Base-by-base conservation (phyloP, 2,888 invertebrate species). In the Rhorus exstirpatorius region DNA sequence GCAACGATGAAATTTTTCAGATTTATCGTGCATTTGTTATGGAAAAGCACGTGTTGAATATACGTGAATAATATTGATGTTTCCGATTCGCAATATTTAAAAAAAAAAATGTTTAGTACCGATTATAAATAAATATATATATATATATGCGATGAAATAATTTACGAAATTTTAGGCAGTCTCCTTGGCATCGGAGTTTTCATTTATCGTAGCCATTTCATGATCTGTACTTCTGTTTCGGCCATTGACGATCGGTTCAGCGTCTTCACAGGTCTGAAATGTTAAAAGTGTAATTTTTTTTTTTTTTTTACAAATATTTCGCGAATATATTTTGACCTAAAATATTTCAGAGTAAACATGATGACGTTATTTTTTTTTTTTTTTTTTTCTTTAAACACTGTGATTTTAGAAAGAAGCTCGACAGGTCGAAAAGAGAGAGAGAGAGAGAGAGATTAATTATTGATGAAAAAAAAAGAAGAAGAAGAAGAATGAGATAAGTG, bases 211-310 rank as follows among this genome's bases (percentile, higher is more conserved):
- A 17, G 90, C 85, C 92, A 92, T 90, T 74, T 92, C 92, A 55
- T 92, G 92, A 17, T 92, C 91, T 3, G 88, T 78, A 58, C 85
- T 84, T 83, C 90, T 91, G 77, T 86, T 90, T 41, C 89, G 89
- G 67, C 91, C 91, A 75, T 91, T 92, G 14, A 86, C 84, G 65
- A 89, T 86, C 35, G 90, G 88, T 78, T 89, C 88, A 10, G 89
- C 84, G 70, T 91, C 91, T 79, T 93, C 93, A 93, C 92, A 93
- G 87, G 92, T 93, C 93, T 93, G 88, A 21, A 89, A 90, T 14
- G 14, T 78, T 61, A 46, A 19, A 46, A 63, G n/a, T 17, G 38
- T 65, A 24, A 53, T 51, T 38, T 53, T 51, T 35, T 21, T 67
- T 53, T 10, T 31, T 21, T 17, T 12, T n/a, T 41, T 38, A 0